Base-by-base conservation (phyloP, 2,888 invertebrate genomes). In the Volucella inflata region DNA sequence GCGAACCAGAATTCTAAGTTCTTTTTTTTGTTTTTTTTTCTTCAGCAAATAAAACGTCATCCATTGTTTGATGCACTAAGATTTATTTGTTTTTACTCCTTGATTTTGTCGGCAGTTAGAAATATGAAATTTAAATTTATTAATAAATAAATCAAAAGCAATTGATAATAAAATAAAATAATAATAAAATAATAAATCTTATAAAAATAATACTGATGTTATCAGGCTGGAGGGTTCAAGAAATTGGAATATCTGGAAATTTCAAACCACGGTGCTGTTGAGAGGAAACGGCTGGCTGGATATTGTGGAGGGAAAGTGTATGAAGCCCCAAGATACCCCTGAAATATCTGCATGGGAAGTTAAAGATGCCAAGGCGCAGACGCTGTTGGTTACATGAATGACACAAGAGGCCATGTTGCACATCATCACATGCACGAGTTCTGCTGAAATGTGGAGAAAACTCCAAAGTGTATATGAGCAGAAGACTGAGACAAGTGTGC, bases 401-500 rank as follows among this genome's bases (percentile, higher is more conserved):
- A 55, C 38, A 55, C 30, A 55, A 55, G 55, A 55, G 55, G 14
- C 10, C 55, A 55, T 55, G 55, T 55, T 55, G 55, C 14, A 55
- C 55, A 55, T 30, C 55, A 55, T 55, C 55, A 8, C 53, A 53
- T 30, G 53, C 53, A 53, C 55, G 55, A 55, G 30, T 55, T 55
- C 55, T 36, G 55, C 55, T 55, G 36, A 36, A 55, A 55, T 55
- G 55, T 55, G 55, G 55, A 55, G 55, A 55, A 55, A 55, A 55
- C 55, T 55, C 30, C 36, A 55, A 55, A 36, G 55, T 55, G n/a
- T 55, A 30, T 55, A 55, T 36, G 55, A 55, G 55, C 55, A 55
- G 55, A 55, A 55, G 36, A 55, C 55, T 30, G 55, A 30, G 30
- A 55, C 11, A 30, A 30, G 36, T 55, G 55, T 55, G 36, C 30